Base-by-base conservation (phyloP, 2,797 vertebrate species). In the Lemur catta region DNA sequence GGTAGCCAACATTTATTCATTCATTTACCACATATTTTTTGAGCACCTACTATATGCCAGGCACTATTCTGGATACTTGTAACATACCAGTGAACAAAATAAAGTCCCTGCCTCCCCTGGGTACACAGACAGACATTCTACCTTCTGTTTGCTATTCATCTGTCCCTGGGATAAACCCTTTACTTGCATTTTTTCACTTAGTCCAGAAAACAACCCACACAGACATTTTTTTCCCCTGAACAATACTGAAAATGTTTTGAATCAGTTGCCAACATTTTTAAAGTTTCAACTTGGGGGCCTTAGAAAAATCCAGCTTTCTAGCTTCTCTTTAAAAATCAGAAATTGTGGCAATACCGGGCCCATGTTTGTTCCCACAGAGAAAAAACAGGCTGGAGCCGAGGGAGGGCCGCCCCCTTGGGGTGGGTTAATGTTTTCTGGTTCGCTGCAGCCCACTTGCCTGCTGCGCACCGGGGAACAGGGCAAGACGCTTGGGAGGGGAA, bases 271-370 rank as follows among this genome's bases (percentile, higher is more conserved):
- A 46, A 78, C 74, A 81, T 85, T 94, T 85, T 72, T 89, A 50
- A 85, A 81, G 80, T 94, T 85, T 72, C 81, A 43, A 85, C 30
- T 46, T 7, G 2, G 2, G n/a, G 91, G 38, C 46, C 59, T 91
- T 81, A 71, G 61, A 84, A 92, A 96, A 79, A 75, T 38, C 6
- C 18, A 43, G 48, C 76, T 93, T 95, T 89, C 55, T 18, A 80
- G 35, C 18, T 89, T 81, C 57, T 91, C 48, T 91, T 84, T 71
- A 78, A 91, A 69, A 48, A 30, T 69, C 48, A 74, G 61, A 76
- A 89, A 84, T 80, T n/a, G 43, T 92, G 69, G 38, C 63, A 82
- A 75, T 33, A 4, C 41, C 15, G n/a, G 84, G 71, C 26, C 81
- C 67, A 69, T 14, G 35, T 87, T 90, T 28, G 1, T 76, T 88